Evolutionary conservation across 1,140 invertebrate species (phyloP), one percentile per base, ranked within the genome.

Genomic region (Tetragonula clypearis): DNA sequence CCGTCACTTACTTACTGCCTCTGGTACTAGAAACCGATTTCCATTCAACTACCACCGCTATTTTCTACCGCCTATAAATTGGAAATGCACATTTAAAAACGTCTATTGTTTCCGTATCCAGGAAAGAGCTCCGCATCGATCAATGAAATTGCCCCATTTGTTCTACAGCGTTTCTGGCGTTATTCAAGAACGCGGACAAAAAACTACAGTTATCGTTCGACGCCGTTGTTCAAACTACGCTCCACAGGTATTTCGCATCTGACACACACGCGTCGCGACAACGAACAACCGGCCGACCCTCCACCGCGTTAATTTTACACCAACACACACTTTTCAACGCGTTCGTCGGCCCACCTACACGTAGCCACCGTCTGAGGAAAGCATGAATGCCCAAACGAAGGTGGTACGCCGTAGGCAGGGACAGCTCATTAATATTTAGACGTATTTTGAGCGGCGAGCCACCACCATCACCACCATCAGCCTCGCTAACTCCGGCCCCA

Each of bases 351-450:
- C 68, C 75, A 85, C 84, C 21, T 65, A 80, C 81, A 84, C 82
- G 65, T 68, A 84, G 68, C 78, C 72, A 83, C 41, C 69, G 75
- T 81, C 84, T 79, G 86, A 84, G 81, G 78, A 90, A 81, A 90
- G 68, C 86, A 65, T 79, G 87, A 90, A 85, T 86, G 87, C 86
- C 86, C 87, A 77, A 81, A 88, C 86, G 87, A 90, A 90, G 90
- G 88, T 88, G 90, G 68, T 87, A 84, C 60, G 91, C 91, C 93
- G 90, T 93, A 93, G 93, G 93, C 93, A 94, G 92, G 93, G 94
- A 94, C 92, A 94, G 92, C 93, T 94, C 93, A 94, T 94, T 94
- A 94, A 94, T 94, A 94, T 94, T 94, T 94, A 94, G 94, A 94
- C 93, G 93, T 93, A 94, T 94, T 94, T 94, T 93, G 94, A 94